Evolutionary conservation across 2,888 invertebrate species (phyloP).

Genomic region (Melinopterus prodromus): DNA sequence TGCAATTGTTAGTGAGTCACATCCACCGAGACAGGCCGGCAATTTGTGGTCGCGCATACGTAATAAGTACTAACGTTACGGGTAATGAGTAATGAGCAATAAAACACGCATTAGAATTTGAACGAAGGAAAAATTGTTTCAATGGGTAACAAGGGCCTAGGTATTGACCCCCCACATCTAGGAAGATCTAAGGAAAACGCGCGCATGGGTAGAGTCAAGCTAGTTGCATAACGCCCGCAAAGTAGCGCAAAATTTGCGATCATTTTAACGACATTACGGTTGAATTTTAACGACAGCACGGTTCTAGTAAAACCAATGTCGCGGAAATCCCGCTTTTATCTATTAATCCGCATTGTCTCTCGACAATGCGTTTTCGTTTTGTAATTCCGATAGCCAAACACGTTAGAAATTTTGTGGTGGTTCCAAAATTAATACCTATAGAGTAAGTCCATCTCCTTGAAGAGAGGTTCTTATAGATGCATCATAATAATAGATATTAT

Average conservation of each 20-base stretch:
- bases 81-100: not conserved
- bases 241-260: no score
- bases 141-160: not conserved
- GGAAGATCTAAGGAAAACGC: not conserved
- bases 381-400: not conserved
- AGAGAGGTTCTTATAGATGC: not conserved
- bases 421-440: not conserved
- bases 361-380: not conserved
- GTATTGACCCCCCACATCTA: not conserved
- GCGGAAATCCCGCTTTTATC: not conserved
- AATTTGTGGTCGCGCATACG: not conserved
- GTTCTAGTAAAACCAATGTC: no score
- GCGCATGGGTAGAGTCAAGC: not conserved
- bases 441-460: not conserved
- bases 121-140: not conserved
- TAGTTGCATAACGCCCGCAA: not conserved
- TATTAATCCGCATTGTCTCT: not conserved
- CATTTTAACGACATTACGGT: no score
- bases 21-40: not conserved
- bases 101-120: not conserved
- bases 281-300: no score
- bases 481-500: not conserved
- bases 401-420: not conserved
- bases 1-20: not conserved
- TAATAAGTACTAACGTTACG: not conserved